Evolutionary conservation across 1,140 invertebrate genomes (phyloP).

Genomic region (Tribolium madens): DNA sequence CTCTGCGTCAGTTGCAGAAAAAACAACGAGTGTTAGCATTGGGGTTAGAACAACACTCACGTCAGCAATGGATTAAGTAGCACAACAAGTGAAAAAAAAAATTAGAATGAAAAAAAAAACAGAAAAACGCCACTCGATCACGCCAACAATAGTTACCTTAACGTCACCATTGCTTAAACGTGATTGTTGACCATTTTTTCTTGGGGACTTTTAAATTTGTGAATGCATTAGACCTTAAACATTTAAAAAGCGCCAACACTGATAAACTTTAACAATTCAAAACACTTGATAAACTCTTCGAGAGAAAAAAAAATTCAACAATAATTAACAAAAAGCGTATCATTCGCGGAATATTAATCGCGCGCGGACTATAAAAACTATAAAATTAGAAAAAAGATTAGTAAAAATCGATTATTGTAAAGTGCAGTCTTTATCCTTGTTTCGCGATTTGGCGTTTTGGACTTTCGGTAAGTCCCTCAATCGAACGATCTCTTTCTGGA

Average conservation of each 20-base stretch:
- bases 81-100: conserved; percentile 51
- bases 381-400: conserved; percentile 47
- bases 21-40: conserved; percentile 17
- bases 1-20: too few relatives aligned
- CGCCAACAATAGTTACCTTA: conserved; percentile 57
- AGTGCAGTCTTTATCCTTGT: conserved; percentile 58
- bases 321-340: conserved; percentile 45
- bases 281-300: conserved; percentile 44
- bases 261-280: conserved; percentile 42
- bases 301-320: conserved; percentile 45
- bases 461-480: conserved; percentile 51
- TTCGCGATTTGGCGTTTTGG: conserved; percentile 5
- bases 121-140: conserved; percentile 54
- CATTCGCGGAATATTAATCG: conserved; percentile 50
- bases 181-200: conserved; percentile 57
- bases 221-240: conserved; percentile 51
- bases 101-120: conserved; percentile 50
- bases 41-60: conserved; percentile 59
- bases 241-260: conserved; percentile 39
- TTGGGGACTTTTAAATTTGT: conserved; percentile 37
- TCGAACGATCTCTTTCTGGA: conserved; percentile 53
- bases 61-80: conserved; percentile 62
- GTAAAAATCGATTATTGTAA: conserved; percentile 55
- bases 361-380: conserved; percentile 45
- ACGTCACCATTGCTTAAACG: conserved; percentile 60